phyloP scores from a whole-genome alignment of 2,797 vertebrate genomes.

The Hemibagrus guttatus region DNA sequence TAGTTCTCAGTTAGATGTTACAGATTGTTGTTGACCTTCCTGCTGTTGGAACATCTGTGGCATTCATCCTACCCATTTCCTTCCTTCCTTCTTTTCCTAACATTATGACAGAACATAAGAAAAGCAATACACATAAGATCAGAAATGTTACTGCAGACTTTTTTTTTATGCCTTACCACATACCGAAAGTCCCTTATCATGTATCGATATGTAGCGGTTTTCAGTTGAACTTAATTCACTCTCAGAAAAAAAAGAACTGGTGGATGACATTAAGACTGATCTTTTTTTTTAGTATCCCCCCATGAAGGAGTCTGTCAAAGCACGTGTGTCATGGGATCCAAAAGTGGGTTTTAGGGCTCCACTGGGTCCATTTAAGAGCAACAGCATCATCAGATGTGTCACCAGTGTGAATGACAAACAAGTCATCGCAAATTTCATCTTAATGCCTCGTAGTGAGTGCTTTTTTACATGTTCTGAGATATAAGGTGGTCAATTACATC shows the following conservation, averaged over 20 bases:
- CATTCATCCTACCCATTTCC: constrained; percentile 67
- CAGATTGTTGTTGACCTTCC: constrained; percentile 67
- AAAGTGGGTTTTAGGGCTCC: constrained; percentile 80
- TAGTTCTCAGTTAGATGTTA: constrained; percentile 61
- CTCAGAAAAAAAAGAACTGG: background rate
- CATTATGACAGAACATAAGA: constrained; percentile 67
- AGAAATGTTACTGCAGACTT: constrained; percentile 11
- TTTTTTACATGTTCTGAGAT: background rate
- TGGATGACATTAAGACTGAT: background rate
- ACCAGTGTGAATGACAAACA: constrained; percentile 59
- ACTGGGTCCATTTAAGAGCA: constrained; percentile 41
- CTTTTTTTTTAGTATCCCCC: constrained; percentile 23
- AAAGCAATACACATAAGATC: constrained; percentile 48
- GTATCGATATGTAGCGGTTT: background rate
- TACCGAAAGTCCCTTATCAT: background rate
- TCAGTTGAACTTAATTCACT: background rate
- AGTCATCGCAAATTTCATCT: constrained; percentile 69
- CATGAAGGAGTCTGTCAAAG: constrained; percentile 43
- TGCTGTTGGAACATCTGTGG: constrained; percentile 62
- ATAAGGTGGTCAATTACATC: background rate
- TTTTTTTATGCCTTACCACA: background rate
- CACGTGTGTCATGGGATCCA: constrained; percentile 77
- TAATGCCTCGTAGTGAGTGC: constrained; percentile 75
- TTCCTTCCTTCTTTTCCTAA: constrained; percentile 58
- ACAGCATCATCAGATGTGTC: constrained; percentile 68